These are phyloP conservation scores for Idaea biselata DNA, from an alignment of 2,888 invertebrate species.

Conservation along the genomic window DNA sequence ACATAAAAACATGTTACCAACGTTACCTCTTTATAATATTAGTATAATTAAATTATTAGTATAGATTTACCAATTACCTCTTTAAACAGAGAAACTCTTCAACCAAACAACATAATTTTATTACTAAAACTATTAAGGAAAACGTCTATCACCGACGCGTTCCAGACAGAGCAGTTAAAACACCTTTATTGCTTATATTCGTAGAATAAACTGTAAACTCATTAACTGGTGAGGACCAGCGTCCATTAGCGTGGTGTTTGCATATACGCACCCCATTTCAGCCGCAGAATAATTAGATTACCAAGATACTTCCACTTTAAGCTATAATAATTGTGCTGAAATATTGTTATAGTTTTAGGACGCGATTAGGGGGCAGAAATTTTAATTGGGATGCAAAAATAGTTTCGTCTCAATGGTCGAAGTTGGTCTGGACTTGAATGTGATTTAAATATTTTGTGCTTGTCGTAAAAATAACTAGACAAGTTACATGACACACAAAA, in stretches of 20 bases:
- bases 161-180: not conserved
- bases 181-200: not conserved
- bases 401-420: not conserved
- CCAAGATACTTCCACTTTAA: constrained; percentile 2
- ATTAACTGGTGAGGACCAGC: not conserved
- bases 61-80: not conserved
- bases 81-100: not conserved
- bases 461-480: not conserved
- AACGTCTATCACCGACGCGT: constrained; percentile 1
- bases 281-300: constrained; percentile 2
- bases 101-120: not conserved
- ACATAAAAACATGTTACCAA: too few species aligned
- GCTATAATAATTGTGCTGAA: constrained; percentile 2
- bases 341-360: constrained; percentile 1
- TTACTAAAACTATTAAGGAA: not conserved
- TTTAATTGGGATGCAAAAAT: not conserved
- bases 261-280: constrained; percentile 1
- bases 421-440: not conserved
- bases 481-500: too few species aligned
- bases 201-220: not conserved
- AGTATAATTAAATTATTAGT: too few species aligned
- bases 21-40: too few species aligned
- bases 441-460: not conserved
- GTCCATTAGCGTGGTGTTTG: not conserved
- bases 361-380: not conserved